Evolutionary conservation across 2,888 invertebrate genomes (phyloP).

Genomic region (Caenorhabditis macrosperma): DNA sequence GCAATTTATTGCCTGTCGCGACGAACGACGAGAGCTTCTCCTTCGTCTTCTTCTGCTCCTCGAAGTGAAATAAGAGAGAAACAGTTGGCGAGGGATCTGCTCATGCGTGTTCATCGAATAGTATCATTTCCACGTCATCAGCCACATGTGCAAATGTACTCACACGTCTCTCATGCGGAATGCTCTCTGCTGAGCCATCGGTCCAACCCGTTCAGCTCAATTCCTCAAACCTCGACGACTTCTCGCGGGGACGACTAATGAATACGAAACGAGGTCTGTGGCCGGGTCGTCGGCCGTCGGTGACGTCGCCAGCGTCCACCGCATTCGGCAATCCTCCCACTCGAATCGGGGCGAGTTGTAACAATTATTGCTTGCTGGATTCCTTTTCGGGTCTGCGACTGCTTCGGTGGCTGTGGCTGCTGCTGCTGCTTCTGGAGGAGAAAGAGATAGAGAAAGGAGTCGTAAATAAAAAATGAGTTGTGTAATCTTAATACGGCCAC

Average conservation of each 20-base stretch:
- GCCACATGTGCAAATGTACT: not conserved
- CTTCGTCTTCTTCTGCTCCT: too few species aligned
- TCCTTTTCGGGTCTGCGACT: not conserved
- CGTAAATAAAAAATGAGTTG: slow-evolving; percentile 54
- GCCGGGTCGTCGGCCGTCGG: not conserved
- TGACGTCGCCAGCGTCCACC: not conserved
- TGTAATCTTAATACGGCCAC: slow-evolving; percentile 21
- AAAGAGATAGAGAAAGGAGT: slow-evolving; percentile 4
- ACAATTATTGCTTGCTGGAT: not conserved
- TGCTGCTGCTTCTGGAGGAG: not conserved
- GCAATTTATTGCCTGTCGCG: slow-evolving; percentile 11
- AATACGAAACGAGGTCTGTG: slow-evolving; percentile 12
- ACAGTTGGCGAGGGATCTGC: not conserved
- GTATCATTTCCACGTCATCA: not conserved
- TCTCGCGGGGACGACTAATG: too few species aligned
- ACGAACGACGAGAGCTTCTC: not conserved
- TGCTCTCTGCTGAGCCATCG: not conserved
- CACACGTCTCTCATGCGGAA: not conserved
- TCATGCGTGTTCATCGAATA: not conserved
- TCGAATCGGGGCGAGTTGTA: slow-evolving; percentile 17
- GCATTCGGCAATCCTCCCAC: slow-evolving; percentile 30
- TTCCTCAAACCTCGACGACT: too few species aligned
- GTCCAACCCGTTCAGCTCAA: not conserved
- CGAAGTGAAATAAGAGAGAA: too few species aligned
- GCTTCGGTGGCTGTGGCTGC: too few species aligned